Base-by-base conservation (phyloP, 2,888 invertebrate genomes). In the Pycnomerus fuliginosus region DNA sequence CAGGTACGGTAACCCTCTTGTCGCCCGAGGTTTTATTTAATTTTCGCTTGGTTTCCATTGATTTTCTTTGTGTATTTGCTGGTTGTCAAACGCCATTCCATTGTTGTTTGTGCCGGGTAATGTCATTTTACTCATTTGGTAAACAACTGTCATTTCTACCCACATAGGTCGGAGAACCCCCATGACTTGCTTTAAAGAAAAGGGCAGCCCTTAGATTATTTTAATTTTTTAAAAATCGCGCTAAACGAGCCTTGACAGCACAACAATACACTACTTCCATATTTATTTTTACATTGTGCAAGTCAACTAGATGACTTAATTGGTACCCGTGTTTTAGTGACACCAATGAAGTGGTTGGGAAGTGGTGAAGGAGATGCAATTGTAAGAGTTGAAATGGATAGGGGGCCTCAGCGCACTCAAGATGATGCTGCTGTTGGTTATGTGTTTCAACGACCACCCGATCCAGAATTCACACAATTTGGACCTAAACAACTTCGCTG, bases 361-460 rank as follows among this genome's bases (percentile, higher is more conserved):
- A 76, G 82, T 69, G 80, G 78, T 58, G 78, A 75, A 69, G 84
- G 81, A 74, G 84, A 83, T 78, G 78, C 73, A 67, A 73, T 70
- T 65, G 75, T 72, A 69, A 48, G 39, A 38, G 39, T 70, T 75
- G 80, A 78, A 72, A 83, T 78, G 79, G 80, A 81, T 66, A 79
- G 80, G 73, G 78, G 75, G 71, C 85, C 80, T 72, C 80, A 79
- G 73, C 83, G 85, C 64, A 77, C 86, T 52, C 89, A 89, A 74
- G 93, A 94, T 73, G 94, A 94, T 79, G 91, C 91, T 52, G 86
- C 88, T 71, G 93, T 93, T 58, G 90, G 92, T 64, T 95, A 95
- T 73, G 90, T 92, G 58, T 95, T 90, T 71, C 91, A 91, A 70
- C 74, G 87, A 55, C 85, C 86, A 50, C 85, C 87, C 55, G 91